Evolutionary conservation across 2,888 invertebrate species (phyloP).

Genomic region (Sericinus montela): DNA sequence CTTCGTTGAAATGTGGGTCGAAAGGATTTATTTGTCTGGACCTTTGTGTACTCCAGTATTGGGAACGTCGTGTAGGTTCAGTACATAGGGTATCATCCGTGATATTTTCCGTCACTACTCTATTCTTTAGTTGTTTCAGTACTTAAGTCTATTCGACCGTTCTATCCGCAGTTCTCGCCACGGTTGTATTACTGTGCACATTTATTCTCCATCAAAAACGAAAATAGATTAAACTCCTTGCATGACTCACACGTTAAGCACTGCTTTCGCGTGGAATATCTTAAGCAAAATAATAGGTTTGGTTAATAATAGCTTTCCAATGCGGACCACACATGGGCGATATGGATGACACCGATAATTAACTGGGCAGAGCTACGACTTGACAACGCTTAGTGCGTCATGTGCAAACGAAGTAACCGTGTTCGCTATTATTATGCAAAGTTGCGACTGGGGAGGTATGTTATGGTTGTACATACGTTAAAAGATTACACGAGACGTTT

Average conservation of each 20-base stretch:
- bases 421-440: conserved; percentile 7
- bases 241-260: background rate
- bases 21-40: too few relatives aligned
- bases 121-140: too few relatives aligned
- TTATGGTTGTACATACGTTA: background rate
- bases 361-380: conserved; percentile 2
- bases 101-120: too few relatives aligned
- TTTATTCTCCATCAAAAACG: too few relatives aligned
- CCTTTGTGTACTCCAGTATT: too few relatives aligned
- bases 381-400: background rate
- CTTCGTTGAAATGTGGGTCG: too few relatives aligned
- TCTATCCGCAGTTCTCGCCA: too few relatives aligned
- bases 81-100: too few relatives aligned
- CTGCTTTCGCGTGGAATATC: background rate
- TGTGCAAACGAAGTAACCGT: background rate
- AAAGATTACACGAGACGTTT: too few relatives aligned
- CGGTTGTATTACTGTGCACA: too few relatives aligned
- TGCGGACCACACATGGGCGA: conserved; percentile 9
- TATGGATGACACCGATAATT: conserved; percentile 2
- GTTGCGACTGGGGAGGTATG: background rate
- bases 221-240: background rate
- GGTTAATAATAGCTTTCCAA: conserved; percentile 13
- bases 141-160: too few relatives aligned
- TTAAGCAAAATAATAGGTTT: conserved; percentile 11
- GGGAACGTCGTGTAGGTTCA: too few relatives aligned